These are phyloP conservation scores for Oxyruncus cristatus DNA, from an alignment of 2,113 vertebrate genomes.

Conservation along the genomic window DNA sequence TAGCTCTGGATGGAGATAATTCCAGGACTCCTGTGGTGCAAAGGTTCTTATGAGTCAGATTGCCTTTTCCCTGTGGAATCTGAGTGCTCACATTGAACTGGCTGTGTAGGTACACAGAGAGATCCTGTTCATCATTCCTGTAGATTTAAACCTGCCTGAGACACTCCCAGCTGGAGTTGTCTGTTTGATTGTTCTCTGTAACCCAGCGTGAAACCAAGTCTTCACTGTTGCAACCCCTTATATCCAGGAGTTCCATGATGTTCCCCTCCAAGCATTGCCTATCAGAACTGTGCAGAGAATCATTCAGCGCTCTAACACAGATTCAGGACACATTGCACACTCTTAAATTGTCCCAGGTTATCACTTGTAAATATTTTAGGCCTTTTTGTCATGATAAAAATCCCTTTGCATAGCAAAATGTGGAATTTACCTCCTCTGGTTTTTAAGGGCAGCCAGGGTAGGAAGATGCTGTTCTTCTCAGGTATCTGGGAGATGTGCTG, in stretches of 20 bases:
- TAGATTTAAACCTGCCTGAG: background rate
- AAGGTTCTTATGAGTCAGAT: background rate
- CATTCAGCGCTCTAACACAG: background rate
- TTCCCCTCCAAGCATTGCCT: background rate
- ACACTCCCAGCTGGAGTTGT: background rate
- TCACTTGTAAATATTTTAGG: background rate
- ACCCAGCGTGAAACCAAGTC: background rate
- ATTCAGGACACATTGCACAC: background rate
- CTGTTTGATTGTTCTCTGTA: background rate
- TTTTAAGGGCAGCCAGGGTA: background rate
- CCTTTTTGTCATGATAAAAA: rapidly evolving
- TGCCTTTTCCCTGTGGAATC: background rate
- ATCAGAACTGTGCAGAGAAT: background rate
- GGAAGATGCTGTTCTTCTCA: background rate
- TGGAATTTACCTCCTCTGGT: background rate
- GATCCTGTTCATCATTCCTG: background rate
- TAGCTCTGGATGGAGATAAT: background rate
- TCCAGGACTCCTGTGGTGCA: background rate
- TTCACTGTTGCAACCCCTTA: background rate
- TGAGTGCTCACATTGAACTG: background rate
- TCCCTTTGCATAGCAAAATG: background rate
- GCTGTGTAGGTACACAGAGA: background rate
- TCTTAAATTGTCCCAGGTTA: background rate
- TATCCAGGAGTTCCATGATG: background rate
- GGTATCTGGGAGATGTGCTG: background rate